A percentile compares a stretch with the other conserved stretches of the same genome.
phyloP scores from a whole-genome alignment of 92 coral and sea anemone genomes.

The Porites lobata region DNA sequence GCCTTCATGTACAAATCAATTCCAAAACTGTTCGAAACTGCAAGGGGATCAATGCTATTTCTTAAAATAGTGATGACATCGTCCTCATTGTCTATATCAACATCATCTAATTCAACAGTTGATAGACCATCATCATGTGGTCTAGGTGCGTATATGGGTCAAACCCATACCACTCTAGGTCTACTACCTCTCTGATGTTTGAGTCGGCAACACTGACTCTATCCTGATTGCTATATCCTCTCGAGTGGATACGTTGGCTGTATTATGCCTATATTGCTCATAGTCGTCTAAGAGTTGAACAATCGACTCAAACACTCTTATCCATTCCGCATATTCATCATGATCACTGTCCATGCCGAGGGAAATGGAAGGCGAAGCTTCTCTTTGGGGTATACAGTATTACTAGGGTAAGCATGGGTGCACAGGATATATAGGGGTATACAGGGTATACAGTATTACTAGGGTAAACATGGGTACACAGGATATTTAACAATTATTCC shows the following conservation, averaged over 20 bases:
- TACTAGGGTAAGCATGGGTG: too few species aligned
- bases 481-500: too few species aligned
- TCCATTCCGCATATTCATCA: not conserved
- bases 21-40: constrained; percentile 23
- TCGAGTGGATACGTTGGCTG: constrained; percentile 17
- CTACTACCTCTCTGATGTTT: constrained; percentile 13
- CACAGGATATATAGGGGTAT: too few species aligned
- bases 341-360: too few species aligned
- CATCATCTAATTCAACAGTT: constrained; percentile 25
- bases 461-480: too few species aligned
- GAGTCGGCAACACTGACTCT: constrained; percentile 32
- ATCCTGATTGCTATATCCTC: constrained; percentile 22
- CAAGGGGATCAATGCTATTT: not conserved
- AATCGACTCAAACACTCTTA: constrained; percentile 26
- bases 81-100: constrained; percentile 12
- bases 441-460: too few species aligned
- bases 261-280: constrained; percentile 8
- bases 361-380: too few species aligned
- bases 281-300: constrained; percentile 20
- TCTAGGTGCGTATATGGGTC: constrained; percentile 57
- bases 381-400: too few species aligned
- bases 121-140: constrained; percentile 47
- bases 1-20: constrained; percentile 30
- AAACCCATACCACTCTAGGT: constrained; percentile 54
- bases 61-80: not conserved